Conservation (phyloP, 2,113 vertebrate genomes). For the Parus major region DNA sequence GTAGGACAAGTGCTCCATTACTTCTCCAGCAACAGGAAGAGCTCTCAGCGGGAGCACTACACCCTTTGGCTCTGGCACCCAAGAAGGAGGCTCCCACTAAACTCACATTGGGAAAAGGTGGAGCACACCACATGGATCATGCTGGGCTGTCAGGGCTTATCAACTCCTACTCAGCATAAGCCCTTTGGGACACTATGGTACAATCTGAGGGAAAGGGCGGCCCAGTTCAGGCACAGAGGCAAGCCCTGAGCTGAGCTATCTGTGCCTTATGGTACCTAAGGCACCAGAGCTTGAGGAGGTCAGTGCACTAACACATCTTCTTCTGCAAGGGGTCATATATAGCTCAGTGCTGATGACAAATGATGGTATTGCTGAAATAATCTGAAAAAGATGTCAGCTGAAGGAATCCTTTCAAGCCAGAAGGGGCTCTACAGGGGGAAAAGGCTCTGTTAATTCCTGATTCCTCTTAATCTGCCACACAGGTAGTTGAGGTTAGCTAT, state of each 20-base stretch:
- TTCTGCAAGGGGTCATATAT: rapidly evolving
- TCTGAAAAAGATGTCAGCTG: neutral
- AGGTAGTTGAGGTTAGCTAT: neutral
- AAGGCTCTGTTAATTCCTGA: neutral
- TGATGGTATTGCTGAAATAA: neutral
- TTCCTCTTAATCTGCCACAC: neutral
- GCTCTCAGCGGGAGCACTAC: neutral
- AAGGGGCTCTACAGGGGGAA: neutral
- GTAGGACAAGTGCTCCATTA: neutral
- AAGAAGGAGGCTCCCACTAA: neutral
- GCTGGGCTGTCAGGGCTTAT: neutral
- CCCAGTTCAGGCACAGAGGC: neutral
- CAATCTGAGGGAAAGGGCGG: neutral
- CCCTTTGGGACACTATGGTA: neutral
- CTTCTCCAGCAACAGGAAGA: rapidly evolving
- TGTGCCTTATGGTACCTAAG: neutral
- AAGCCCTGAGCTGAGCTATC: neutral
- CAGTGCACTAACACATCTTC: neutral
- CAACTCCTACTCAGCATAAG: neutral
- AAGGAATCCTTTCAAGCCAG: neutral
- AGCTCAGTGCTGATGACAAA: neutral
- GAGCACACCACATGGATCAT: neutral
- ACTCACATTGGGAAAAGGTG: neutral
- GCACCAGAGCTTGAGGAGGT: neutral
- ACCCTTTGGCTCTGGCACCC: neutral